A percentile compares a stretch with the other conserved stretches of the same genome.
Evolutionary conservation across 2,797 vertebrate genomes (phyloP).

Genomic region (Acridotheres tristis): DNA sequence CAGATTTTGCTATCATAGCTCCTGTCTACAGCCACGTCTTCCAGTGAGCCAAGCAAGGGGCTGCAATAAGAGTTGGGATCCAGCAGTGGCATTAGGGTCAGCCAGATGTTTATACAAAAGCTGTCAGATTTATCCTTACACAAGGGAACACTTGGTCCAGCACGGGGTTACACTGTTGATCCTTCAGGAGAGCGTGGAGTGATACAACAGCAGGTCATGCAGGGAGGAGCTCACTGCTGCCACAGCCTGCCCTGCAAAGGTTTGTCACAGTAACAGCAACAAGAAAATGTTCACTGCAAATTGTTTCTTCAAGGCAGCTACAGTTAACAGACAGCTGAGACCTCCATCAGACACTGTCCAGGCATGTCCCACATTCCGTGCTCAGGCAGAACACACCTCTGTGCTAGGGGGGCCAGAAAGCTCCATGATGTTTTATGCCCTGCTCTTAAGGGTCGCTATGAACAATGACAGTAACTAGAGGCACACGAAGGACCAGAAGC

Average conservation of each 20-base stretch:
- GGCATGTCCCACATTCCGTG: fast-evolving
- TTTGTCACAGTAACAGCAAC: not conserved
- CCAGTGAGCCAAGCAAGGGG: not conserved
- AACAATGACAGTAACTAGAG: not conserved
- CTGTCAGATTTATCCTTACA: not conserved
- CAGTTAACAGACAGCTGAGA: not conserved
- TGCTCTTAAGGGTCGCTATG: not conserved
- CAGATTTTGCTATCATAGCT: not conserved
- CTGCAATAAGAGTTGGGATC: not conserved
- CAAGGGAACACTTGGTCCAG: not conserved
- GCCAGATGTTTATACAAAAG: not conserved
- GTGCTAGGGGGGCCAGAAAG: fast-evolving
- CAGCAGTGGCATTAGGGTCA: not conserved
- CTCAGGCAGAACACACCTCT: not conserved
- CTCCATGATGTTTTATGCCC: not conserved
- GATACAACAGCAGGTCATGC: not conserved
- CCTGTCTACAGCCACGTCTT: not conserved
- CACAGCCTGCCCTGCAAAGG: fast-evolving
- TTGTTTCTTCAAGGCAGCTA: not conserved
- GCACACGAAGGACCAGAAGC: not conserved
- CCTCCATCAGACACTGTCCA: not conserved
- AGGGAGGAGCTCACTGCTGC: not conserved
- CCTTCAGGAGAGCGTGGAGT: fast-evolving
- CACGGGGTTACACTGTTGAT: not conserved
- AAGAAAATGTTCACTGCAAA: not conserved